phyloP scores from a whole-genome alignment of 2,113 vertebrate species.

The Catagonus wagneri region DNA sequence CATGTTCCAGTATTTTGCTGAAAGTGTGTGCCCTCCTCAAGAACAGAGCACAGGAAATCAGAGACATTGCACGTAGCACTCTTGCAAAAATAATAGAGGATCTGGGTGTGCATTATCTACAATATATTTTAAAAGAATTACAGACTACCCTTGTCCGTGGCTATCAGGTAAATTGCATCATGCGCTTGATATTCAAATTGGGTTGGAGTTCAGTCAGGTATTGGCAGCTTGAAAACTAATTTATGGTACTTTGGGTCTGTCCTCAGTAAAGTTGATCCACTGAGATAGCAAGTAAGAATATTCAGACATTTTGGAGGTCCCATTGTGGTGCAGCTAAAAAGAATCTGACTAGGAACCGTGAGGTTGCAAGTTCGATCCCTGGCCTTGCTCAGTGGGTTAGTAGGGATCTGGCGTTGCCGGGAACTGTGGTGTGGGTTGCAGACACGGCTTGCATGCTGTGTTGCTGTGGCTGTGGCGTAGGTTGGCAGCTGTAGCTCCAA shows the following conservation, averaged over 20 bases:
- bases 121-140: slow-evolving; percentile 96
- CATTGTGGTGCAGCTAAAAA: too few species aligned
- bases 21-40: slow-evolving; percentile 95
- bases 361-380: too few species aligned
- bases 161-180: slow-evolving; percentile 92
- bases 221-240: not conserved
- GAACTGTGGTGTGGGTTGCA: too few species aligned
- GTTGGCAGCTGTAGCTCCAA: too few species aligned
- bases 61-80: slow-evolving; percentile 94
- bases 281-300: not conserved
- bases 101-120: slow-evolving; percentile 92
- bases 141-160: slow-evolving; percentile 93
- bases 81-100: slow-evolving; percentile 95
- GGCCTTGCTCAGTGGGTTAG: too few species aligned
- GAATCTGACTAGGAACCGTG: too few species aligned
- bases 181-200: not conserved
- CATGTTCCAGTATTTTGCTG: slow-evolving; percentile 92
- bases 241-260: not conserved
- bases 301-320: not conserved
- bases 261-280: not conserved
- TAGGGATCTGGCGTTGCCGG: too few species aligned
- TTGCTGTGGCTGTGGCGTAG: too few species aligned
- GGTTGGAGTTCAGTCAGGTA: not conserved
- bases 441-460: too few species aligned
- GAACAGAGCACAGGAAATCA: slow-evolving; percentile 96